These are phyloP conservation scores for Micromesistius poutassou DNA, from an alignment of 2,797 vertebrate genomes.

Conservation along the genomic window DNA sequence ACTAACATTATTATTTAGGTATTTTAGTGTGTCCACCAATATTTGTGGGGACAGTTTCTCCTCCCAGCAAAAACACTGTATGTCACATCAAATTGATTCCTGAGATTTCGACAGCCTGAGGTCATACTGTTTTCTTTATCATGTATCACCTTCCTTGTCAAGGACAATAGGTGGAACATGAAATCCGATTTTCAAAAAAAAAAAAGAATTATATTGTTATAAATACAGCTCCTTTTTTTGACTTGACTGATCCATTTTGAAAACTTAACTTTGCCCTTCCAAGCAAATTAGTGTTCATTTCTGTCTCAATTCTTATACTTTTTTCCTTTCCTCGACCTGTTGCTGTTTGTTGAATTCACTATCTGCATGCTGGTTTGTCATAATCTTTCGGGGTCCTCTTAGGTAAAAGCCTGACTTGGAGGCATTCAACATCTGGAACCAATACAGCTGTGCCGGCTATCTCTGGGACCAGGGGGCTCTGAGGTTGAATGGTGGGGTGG, in stretches of 20 bases:
- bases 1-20: neutral
- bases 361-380: constrained; percentile 43
- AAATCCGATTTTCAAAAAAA: neutral
- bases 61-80: constrained; percentile 24
- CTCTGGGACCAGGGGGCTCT: constrained; percentile 62
- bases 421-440: constrained; percentile 77
- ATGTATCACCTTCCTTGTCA: constrained; percentile 16
- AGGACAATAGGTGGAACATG: constrained; percentile 1
- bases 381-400: constrained; percentile 66
- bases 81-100: constrained; percentile 21
- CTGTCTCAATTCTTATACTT: neutral
- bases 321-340: constrained; percentile 21
- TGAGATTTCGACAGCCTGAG: constrained; percentile 1
- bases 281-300: neutral
- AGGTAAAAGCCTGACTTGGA: constrained; percentile 62
- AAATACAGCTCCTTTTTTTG: neutral
- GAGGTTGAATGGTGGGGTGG: constrained; percentile 55
- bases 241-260: neutral
- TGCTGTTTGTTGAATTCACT: constrained; percentile 36
- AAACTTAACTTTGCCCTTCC: neutral
- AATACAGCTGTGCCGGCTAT: constrained; percentile 73
- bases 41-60: constrained; percentile 36
- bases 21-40: constrained; percentile 4
- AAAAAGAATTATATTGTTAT: neutral
- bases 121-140: constrained; percentile 5